A percentile compares a stretch with the other conserved stretches of the same genome.
phyloP scores from a whole-genome alignment of 2,113 vertebrate species.

The Rana temporaria region DNA sequence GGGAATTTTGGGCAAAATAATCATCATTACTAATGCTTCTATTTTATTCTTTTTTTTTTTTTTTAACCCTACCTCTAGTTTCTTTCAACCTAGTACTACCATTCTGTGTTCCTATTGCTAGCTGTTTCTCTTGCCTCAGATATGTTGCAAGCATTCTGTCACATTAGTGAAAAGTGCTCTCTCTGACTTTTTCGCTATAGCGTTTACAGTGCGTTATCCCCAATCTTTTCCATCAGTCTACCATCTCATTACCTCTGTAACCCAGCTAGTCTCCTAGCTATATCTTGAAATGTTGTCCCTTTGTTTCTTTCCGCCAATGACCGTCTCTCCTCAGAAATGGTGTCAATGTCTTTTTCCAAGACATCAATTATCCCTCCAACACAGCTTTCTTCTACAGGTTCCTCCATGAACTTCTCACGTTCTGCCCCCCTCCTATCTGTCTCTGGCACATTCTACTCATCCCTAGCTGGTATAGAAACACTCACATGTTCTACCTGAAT shows the following conservation, averaged over 20 bases:
- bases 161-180: slow-evolving; percentile 21
- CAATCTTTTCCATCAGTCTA: slow-evolving; percentile 4
- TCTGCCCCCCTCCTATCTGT: slow-evolving; percentile 29
- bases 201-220: background rate
- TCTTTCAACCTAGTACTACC: slow-evolving; percentile 40
- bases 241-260: background rate
- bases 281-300: slow-evolving; percentile 12
- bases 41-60: slow-evolving; percentile 5
- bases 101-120: slow-evolving; percentile 40
- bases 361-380: background rate
- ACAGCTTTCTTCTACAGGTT: background rate
- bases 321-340: slow-evolving; percentile 32
- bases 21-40: slow-evolving; percentile 36
- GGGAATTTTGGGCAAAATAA: slow-evolving; percentile 32
- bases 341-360: slow-evolving; percentile 15
- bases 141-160: slow-evolving; percentile 29
- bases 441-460: slow-evolving; percentile 28
- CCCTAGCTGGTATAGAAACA: slow-evolving; percentile 3
- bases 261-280: background rate
- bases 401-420: slow-evolving; percentile 21
- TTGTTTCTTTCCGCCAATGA: slow-evolving; percentile 8
- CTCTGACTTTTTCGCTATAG: background rate
- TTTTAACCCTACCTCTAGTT: slow-evolving; percentile 45
- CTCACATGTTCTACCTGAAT: slow-evolving; percentile 22
- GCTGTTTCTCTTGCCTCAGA: slow-evolving; percentile 24